phyloP scores from a whole-genome alignment of 2,888 invertebrate species.

The Furcula furcula region DNA sequence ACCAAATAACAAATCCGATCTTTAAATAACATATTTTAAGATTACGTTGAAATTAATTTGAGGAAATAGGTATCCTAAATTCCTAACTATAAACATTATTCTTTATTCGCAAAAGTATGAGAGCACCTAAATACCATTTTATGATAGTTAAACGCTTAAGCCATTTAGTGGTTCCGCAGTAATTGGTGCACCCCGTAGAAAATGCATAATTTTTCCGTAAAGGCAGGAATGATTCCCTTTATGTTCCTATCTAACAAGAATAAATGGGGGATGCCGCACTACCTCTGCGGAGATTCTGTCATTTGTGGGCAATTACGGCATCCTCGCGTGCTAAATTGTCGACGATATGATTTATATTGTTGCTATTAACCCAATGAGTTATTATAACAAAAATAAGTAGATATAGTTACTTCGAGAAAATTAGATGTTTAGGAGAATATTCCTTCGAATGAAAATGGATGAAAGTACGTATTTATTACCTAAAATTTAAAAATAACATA shows the following conservation, averaged over 20 bases:
- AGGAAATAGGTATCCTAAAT: too few species aligned
- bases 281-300: constrained; percentile 51
- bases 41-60: too few species aligned
- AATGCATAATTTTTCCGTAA: constrained; percentile 67
- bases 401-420: too few species aligned
- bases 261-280: constrained; percentile 51
- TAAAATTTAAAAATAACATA: too few species aligned
- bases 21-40: too few species aligned
- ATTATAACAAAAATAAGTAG: background rate
- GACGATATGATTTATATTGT: constrained; percentile 52
- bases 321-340: constrained; percentile 56
- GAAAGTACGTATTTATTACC: too few species aligned
- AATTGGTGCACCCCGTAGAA: constrained; percentile 35
- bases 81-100: too few species aligned
- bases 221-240: constrained; percentile 60
- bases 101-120: constrained; percentile 9
- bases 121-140: constrained; percentile 29
- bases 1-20: too few species aligned
- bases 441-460: too few species aligned
- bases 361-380: constrained; percentile 35
- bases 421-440: too few species aligned
- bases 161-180: constrained; percentile 33
- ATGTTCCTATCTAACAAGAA: constrained; percentile 65
- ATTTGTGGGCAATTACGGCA: constrained; percentile 63
- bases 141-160: constrained; percentile 26